phyloP scores from a whole-genome alignment of 2,797 vertebrate species.

The Hoplostethus atlanticus region DNA sequence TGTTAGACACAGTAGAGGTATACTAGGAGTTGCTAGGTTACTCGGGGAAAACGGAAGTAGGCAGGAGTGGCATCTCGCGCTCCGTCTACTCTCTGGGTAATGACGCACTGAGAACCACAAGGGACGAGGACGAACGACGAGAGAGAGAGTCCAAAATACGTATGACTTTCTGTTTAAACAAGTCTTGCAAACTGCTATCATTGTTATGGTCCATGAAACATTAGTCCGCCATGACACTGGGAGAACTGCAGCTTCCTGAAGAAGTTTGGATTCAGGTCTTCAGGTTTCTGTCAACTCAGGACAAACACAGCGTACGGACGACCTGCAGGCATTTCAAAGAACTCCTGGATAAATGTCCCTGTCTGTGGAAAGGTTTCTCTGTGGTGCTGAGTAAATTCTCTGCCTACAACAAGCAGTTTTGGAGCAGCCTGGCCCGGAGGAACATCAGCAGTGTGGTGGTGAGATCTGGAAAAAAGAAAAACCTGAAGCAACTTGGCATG shows the following conservation, averaged over 20 bases:
- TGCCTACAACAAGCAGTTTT: slow-evolving; percentile 49
- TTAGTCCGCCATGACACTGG: background rate
- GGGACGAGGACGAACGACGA: too few relatives aligned
- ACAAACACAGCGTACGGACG: slow-evolving; percentile 54
- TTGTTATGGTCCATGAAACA: too few relatives aligned
- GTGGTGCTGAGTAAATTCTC: slow-evolving; percentile 36
- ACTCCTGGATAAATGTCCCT: slow-evolving; percentile 57
- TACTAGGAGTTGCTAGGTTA: too few relatives aligned
- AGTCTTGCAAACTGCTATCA: too few relatives aligned
- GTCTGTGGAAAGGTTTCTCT: slow-evolving; percentile 59
- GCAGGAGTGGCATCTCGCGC: too few relatives aligned
- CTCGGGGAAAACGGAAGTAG: too few relatives aligned
- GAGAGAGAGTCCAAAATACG: too few relatives aligned
- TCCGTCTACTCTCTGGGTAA: too few relatives aligned
- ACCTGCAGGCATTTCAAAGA: slow-evolving; percentile 50
- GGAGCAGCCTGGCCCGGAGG: slow-evolving; percentile 60
- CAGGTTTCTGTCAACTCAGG: slow-evolving; percentile 54
- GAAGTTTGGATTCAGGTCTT: slow-evolving; percentile 70
- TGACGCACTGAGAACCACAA: too few relatives aligned
- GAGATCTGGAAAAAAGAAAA: slow-evolving; percentile 29
- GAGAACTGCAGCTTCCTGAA: slow-evolving; percentile 34
- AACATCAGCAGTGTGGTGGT: slow-evolving; percentile 36
- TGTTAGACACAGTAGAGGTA: too few relatives aligned
- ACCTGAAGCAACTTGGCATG: slow-evolving; percentile 49
- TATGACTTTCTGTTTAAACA: too few relatives aligned